A percentile compares a stretch with the other conserved stretches of the same genome.
Conservation (phyloP, 2,888 invertebrate genomes). For the Drosophila fungiperda region DNA sequence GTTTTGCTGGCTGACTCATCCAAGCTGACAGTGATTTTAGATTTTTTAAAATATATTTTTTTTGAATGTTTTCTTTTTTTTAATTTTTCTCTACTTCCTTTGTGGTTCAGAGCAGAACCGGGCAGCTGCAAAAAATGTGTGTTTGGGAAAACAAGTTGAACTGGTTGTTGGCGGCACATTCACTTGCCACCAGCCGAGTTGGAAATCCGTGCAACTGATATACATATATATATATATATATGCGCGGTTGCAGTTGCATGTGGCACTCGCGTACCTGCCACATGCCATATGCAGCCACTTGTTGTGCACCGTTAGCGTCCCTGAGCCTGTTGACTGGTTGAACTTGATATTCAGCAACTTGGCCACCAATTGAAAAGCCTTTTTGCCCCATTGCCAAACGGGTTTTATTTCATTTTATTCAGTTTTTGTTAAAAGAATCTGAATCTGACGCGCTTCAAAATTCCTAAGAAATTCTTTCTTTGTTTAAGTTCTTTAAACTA, state of each 20-base stretch:
- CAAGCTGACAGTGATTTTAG: conserved; percentile 35
- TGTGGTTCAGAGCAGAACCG: conserved; percentile 23
- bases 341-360: conserved; percentile 82
- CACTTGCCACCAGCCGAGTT: conserved; percentile 55
- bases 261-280: conserved; percentile 55
- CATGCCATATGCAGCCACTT: conserved; percentile 27
- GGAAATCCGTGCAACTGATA: conserved; percentile 68
- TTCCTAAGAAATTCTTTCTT: background rate
- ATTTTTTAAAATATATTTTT: background rate
- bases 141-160: conserved; percentile 70
- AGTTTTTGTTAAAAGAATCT: background rate
- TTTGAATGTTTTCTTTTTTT: conserved; percentile 9
- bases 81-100: background rate
- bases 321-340: conserved; percentile 73
- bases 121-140: conserved; percentile 65
- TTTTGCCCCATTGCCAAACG: conserved; percentile 38
- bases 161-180: conserved; percentile 62
- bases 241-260: conserved; percentile 21
- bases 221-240: background rate
- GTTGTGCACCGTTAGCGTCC: conserved; percentile 65
- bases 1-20: conserved; percentile 64
- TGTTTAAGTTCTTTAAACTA: background rate
- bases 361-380: conserved; percentile 47
- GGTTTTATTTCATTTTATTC: conserved; percentile 37
- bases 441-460: background rate